These are phyloP conservation scores for Mergus octosetaceus DNA, from an alignment of 2,797 vertebrate species.

Conservation along the genomic window DNA sequence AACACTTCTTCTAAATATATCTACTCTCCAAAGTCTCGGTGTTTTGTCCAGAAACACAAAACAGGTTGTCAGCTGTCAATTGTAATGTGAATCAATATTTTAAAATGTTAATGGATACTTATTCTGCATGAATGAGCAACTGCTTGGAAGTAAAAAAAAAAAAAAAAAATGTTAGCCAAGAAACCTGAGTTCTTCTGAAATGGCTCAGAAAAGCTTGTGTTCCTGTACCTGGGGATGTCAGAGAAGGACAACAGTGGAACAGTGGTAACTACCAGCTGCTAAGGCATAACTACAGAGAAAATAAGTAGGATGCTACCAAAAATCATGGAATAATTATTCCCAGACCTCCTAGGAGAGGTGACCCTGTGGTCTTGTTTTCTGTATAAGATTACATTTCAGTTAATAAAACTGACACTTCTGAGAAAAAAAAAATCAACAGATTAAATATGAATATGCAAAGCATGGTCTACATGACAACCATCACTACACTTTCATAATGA, in stretches of 20 bases:
- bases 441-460: not conserved
- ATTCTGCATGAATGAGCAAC: not conserved
- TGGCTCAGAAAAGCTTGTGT: not conserved
- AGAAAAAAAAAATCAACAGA: not conserved
- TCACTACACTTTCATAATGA: not conserved
- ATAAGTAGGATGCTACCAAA: not conserved
- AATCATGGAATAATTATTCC: not conserved
- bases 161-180: not conserved
- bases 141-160: not conserved
- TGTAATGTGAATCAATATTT: not conserved
- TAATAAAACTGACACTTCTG: not conserved
- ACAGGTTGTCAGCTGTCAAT: not conserved
- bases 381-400: not conserved
- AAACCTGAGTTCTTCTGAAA: not conserved
- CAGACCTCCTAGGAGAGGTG: not conserved
- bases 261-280: not conserved
- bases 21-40: not conserved
- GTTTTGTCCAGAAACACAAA: not conserved
- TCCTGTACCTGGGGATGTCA: not conserved
- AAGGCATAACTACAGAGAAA: not conserved
- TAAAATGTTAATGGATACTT: not conserved
- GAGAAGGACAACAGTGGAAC: not conserved
- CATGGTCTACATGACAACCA: not conserved
- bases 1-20: not conserved
- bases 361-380: not conserved